These are phyloP conservation scores for Mirounga angustirostris DNA, from an alignment of 2,113 vertebrate genomes.

Conservation along the genomic window DNA sequence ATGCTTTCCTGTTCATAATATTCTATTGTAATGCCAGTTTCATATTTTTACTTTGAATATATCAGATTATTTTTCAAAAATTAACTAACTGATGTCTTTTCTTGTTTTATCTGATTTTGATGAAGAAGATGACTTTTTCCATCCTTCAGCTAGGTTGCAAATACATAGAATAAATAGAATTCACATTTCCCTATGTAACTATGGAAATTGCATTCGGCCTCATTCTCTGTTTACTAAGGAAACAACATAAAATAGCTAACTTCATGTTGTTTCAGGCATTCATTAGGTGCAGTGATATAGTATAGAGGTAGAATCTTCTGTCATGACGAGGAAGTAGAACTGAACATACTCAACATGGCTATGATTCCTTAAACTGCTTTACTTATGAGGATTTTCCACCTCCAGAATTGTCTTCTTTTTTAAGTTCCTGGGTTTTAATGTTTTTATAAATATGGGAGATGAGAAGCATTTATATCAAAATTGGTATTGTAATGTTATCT, in stretches of 20 bases:
- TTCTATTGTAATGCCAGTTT: not conserved
- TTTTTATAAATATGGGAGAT: not conserved
- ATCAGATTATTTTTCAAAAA: not conserved
- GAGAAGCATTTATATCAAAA: not conserved
- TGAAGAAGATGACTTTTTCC: not conserved
- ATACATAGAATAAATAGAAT: not conserved
- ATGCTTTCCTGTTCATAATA: not conserved
- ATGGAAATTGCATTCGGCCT: not conserved
- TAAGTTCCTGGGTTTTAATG: not conserved
- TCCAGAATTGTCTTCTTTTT: not conserved
- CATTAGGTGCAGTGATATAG: rapidly evolving
- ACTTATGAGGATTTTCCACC: not conserved
- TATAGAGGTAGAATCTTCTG: rapidly evolving
- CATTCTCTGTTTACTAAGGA: not conserved
- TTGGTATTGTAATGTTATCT: not conserved
- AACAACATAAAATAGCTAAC: not conserved
- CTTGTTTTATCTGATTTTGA: not conserved
- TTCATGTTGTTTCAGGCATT: no score
- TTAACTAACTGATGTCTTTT: not conserved
- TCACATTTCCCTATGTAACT: not conserved
- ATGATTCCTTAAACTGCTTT: rapidly evolving
- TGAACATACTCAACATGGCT: no score
- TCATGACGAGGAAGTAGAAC: not conserved
- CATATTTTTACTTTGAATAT: not conserved
- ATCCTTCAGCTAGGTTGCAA: not conserved